These are phyloP conservation scores for Drosophila malerkotliana DNA, from an alignment of 1,140 invertebrate genomes.

Conservation along the genomic window DNA sequence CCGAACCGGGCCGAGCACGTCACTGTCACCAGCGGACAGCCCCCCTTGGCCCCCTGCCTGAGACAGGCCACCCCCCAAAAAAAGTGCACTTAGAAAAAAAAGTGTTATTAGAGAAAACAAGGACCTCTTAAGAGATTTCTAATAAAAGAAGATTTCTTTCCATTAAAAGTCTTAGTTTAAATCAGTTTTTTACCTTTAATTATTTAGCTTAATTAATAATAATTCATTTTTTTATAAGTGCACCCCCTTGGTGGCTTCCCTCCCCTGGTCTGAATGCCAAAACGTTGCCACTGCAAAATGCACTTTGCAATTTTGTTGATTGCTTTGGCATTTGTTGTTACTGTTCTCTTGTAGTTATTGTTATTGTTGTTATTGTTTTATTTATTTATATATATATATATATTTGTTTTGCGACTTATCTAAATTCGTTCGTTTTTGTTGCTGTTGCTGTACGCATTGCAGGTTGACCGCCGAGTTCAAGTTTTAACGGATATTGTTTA, in stretches of 20 bases:
- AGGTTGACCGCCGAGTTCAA: conserved; percentile 76
- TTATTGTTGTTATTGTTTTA: conserved; percentile 26
- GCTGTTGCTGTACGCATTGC: conserved; percentile 61
- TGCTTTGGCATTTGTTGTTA: conserved; percentile 79
- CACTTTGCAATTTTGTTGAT: conserved; percentile 81
- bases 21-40: conserved; percentile 68
- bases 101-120: neutral
- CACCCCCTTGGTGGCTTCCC: neutral
- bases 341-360: conserved; percentile 17
- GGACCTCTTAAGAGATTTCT: no score
- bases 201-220: no score
- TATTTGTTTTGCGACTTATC: conserved; percentile 59
- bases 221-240: neutral
- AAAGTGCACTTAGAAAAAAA: neutral
- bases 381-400: conserved; percentile 31
- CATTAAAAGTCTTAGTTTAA: no score
- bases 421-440: conserved; percentile 55
- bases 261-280: conserved; percentile 54
- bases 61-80: conserved; percentile 5
- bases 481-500: conserved; percentile 77
- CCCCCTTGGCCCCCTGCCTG: conserved; percentile 7
- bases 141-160: no score
- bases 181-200: no score
- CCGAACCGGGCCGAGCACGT: conserved; percentile 76
- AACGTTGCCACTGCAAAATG: conserved; percentile 78